A percentile compares a stretch with the other conserved stretches of the same genome.
phyloP scores from a whole-genome alignment of 2,888 invertebrate genomes.

The Plebejus argus region DNA sequence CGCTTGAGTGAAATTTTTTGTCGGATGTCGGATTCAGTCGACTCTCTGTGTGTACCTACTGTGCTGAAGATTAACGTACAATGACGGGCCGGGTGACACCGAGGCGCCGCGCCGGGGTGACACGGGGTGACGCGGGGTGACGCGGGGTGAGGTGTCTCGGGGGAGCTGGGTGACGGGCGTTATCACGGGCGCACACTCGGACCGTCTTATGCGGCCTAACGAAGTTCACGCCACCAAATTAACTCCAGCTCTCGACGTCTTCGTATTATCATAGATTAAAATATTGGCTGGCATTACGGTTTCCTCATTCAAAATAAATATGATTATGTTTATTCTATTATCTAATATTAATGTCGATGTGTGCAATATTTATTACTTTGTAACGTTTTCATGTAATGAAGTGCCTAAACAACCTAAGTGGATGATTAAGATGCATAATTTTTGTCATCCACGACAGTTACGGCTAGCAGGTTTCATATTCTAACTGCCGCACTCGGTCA shows the following conservation, averaged over 20 bases:
- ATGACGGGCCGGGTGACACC: background rate
- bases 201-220: slow-evolving; percentile 48
- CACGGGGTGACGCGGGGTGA: background rate
- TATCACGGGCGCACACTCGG: slow-evolving; percentile 47
- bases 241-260: slow-evolving; percentile 33
- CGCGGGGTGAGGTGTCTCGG: slow-evolving; percentile 30
- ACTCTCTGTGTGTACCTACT: background rate
- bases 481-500: too few relatives aligned
- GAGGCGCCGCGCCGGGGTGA: background rate
- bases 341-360: too few relatives aligned
- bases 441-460: too few relatives aligned
- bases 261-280: slow-evolving; percentile 22
- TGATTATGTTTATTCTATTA: too few relatives aligned
- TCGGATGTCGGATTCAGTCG: background rate
- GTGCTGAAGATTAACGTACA: background rate
- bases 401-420: too few relatives aligned
- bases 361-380: too few relatives aligned
- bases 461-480: too few relatives aligned
- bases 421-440: too few relatives aligned
- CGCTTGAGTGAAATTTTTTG: too few relatives aligned
- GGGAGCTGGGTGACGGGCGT: slow-evolving; percentile 47
- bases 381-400: too few relatives aligned
- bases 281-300: background rate
- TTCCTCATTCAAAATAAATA: too few relatives aligned
- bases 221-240: slow-evolving; percentile 44